phyloP scores from a whole-genome alignment of 1,140 invertebrate species.

The Alviniconcha marisindica region DNA sequence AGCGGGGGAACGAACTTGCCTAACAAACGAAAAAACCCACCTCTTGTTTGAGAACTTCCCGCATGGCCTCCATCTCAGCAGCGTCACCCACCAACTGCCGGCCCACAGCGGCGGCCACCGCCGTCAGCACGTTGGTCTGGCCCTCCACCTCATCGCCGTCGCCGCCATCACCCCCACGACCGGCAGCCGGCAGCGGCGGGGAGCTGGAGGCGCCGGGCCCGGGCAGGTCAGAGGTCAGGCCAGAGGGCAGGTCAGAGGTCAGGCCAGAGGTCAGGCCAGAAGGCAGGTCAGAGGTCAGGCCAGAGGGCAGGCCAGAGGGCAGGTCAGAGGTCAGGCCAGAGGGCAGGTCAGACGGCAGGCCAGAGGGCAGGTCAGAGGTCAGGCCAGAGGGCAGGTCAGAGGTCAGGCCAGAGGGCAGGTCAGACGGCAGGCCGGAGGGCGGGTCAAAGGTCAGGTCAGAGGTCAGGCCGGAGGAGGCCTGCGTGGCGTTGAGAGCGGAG shows the following conservation, averaged over 20 bases:
- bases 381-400: background rate
- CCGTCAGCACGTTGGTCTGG: background rate
- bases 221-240: background rate
- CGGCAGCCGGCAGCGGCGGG: too few relatives aligned
- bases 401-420: background rate
- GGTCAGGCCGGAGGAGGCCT: background rate
- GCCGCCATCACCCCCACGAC: too few relatives aligned
- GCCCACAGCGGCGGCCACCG: background rate
- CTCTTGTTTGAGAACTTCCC: constrained; percentile 40
- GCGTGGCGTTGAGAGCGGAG: background rate
- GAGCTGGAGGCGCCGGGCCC: too few relatives aligned
- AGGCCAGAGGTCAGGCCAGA: background rate
- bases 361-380: too few relatives aligned
- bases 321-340: background rate
- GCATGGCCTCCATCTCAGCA: constrained; percentile 33
- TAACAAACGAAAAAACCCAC: constrained; percentile 11
- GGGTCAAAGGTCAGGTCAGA: too few relatives aligned
- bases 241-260: background rate
- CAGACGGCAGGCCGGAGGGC: background rate
- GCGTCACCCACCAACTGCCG: constrained; percentile 37
- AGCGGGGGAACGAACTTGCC: too few relatives aligned
- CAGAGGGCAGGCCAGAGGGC: too few relatives aligned
- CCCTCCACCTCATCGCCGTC: background rate
- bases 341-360: background rate
- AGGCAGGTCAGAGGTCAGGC: background rate